phyloP scores from a whole-genome alignment of 2,888 invertebrate species.

The Hypena proboscidalis region DNA sequence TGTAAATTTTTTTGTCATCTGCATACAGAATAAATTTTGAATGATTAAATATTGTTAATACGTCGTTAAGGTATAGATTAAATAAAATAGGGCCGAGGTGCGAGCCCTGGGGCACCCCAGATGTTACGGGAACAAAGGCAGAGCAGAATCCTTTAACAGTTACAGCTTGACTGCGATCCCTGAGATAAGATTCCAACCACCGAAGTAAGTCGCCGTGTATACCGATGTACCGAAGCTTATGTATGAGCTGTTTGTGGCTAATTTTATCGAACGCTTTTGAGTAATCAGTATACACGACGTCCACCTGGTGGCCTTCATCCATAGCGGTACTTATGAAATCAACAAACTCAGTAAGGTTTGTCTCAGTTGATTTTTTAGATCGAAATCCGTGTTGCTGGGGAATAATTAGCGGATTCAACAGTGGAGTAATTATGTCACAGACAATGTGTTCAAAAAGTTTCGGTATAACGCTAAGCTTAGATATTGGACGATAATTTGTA shows the following conservation, averaged over 20 bases:
- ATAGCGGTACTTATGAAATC: not conserved
- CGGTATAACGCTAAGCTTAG: slow-evolving; percentile 3
- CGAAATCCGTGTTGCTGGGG: not conserved
- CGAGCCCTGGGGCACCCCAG: slow-evolving; percentile 21
- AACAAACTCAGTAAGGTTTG: not conserved
- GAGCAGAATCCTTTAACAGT: slow-evolving; percentile 11
- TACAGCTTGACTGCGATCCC: slow-evolving; percentile 13
- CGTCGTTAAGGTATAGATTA: slow-evolving; percentile 1
- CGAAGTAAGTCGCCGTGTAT: slow-evolving; percentile 20
- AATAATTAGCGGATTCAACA: not conserved
- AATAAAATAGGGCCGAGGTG: slow-evolving; percentile 12
- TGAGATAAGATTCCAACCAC: slow-evolving; percentile 17
- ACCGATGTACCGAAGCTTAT: slow-evolving; percentile 13
- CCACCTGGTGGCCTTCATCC: slow-evolving; percentile 1
- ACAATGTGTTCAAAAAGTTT: slow-evolving; percentile 6
- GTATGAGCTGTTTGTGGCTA: slow-evolving; percentile 8
- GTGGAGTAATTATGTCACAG: slow-evolving; percentile 7
- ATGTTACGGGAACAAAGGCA: slow-evolving; percentile 1
- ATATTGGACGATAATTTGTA: slow-evolving; percentile 2
- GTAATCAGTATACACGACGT: slow-evolving; percentile 7
- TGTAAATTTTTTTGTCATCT: no score
- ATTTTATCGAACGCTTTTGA: slow-evolving; percentile 7
- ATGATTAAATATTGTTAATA: no score
- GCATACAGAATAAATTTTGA: no score
- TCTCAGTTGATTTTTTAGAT: no score